These are phyloP conservation scores for Sphinx pinastri DNA, from an alignment of 2,888 invertebrate genomes.

Conservation along the genomic window DNA sequence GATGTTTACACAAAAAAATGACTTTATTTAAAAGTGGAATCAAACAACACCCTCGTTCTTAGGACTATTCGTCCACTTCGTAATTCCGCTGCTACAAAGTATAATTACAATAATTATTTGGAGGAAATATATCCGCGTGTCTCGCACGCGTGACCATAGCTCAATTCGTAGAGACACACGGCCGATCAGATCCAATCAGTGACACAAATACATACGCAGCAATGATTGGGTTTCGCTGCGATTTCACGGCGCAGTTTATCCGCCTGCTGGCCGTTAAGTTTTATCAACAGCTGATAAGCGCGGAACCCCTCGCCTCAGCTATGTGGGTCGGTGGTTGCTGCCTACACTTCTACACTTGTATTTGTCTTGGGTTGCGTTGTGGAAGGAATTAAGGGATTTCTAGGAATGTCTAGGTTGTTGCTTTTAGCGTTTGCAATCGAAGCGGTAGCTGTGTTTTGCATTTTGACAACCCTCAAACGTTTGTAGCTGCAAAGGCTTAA, in stretches of 20 bases:
- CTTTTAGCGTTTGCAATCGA: no score
- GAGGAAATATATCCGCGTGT: no score
- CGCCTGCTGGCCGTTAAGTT: conserved; percentile 47
- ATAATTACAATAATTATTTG: no score
- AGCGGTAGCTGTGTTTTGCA: no score
- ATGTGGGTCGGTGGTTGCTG: conserved; percentile 52
- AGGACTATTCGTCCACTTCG: no score
- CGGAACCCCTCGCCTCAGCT: conserved; percentile 38
- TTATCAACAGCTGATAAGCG: conserved; percentile 52
- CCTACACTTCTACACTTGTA: conserved; percentile 40
- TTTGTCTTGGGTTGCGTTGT: conserved; percentile 36
- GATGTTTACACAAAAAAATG: no score
- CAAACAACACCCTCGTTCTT: no score
- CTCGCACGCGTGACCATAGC: no score
- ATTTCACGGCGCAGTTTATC: conserved; percentile 63
- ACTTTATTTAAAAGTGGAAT: no score
- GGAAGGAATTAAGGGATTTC: conserved; percentile 29
- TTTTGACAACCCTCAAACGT: no score
- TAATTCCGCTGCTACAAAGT: no score
- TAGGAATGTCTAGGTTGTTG: conserved; percentile 28
- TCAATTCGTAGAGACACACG: background rate
- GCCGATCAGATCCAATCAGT: conserved; percentile 26
- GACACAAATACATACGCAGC: conserved; percentile 29
- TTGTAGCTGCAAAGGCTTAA: no score
- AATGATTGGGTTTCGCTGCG: conserved; percentile 50